Conservation (phyloP, 2,797 vertebrate species). For the Gymnopithys bicolor region DNA sequence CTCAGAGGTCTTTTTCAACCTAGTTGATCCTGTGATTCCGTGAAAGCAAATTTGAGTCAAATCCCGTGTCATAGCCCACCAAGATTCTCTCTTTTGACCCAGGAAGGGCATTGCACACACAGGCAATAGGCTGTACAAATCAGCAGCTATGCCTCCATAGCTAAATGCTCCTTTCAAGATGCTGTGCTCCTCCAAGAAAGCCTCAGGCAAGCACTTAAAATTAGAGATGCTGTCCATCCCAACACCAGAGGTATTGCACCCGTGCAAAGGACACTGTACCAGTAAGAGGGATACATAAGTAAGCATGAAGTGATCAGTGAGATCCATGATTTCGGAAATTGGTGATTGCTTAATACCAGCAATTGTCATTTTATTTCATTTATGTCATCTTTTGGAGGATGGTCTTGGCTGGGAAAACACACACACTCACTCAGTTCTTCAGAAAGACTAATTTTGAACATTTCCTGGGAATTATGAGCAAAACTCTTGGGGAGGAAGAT, state of each 20-base stretch:
- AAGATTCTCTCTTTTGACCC: rapidly evolving
- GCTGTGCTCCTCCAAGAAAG: neutral
- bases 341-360: neutral
- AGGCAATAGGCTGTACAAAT: rapidly evolving
- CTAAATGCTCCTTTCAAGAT: neutral
- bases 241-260: neutral
- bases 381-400: neutral
- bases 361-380: neutral
- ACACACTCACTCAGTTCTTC: neutral
- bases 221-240: neutral
- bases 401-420: neutral
- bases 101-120: rapidly evolving
- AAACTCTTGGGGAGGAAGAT: neutral
- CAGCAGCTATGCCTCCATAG: neutral
- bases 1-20: no score
- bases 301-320: neutral
- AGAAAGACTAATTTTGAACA: slow-evolving; percentile 5
- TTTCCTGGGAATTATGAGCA: neutral
- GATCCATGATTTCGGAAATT: neutral
- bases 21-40: no score
- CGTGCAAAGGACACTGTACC: rapidly evolving
- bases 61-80: neutral
- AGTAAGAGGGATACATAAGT: neutral
- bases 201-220: neutral
- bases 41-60: neutral